Evolutionary conservation across 2,888 invertebrate species (phyloP).

Genomic region (Tridacna gigas): DNA sequence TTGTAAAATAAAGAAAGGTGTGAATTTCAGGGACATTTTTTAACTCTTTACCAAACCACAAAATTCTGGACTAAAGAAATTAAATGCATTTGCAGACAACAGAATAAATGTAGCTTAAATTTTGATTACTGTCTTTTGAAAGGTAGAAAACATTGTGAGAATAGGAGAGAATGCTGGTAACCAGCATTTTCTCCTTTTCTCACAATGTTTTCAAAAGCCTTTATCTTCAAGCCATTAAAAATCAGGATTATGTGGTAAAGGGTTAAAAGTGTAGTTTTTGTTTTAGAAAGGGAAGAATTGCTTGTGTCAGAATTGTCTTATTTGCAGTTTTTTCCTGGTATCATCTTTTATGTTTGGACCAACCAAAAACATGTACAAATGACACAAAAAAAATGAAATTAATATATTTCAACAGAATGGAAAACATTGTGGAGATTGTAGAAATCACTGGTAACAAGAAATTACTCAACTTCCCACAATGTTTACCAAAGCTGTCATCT

Average conservation of each 20-base stretch:
- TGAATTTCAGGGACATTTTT: not conserved
- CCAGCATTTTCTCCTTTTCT: not conserved
- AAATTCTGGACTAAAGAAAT: too few species aligned
- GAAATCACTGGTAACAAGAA: not conserved
- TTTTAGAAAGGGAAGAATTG: too few species aligned
- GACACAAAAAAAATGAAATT: too few species aligned
- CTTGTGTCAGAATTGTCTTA: too few species aligned
- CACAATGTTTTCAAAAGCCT: not conserved
- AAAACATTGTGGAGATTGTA: not conserved
- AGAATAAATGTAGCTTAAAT: too few species aligned
- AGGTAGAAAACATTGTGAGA: not conserved
- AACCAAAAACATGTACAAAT: too few species aligned
- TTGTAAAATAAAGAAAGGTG: slow-evolving; percentile 75
- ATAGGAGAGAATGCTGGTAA: not conserved
- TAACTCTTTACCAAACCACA: not conserved
- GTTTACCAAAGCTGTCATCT: not conserved
- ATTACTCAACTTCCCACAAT: not conserved
- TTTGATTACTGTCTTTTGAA: too few species aligned
- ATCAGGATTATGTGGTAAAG: not conserved
- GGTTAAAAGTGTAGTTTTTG: not conserved
- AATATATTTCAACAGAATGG: not conserved
- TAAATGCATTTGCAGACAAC: too few species aligned
- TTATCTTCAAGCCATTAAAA: not conserved
- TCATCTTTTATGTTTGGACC: too few species aligned
- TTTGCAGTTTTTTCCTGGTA: too few species aligned